Base-by-base conservation (phyloP, 2,888 invertebrate species). In the Ophion ellenae region DNA sequence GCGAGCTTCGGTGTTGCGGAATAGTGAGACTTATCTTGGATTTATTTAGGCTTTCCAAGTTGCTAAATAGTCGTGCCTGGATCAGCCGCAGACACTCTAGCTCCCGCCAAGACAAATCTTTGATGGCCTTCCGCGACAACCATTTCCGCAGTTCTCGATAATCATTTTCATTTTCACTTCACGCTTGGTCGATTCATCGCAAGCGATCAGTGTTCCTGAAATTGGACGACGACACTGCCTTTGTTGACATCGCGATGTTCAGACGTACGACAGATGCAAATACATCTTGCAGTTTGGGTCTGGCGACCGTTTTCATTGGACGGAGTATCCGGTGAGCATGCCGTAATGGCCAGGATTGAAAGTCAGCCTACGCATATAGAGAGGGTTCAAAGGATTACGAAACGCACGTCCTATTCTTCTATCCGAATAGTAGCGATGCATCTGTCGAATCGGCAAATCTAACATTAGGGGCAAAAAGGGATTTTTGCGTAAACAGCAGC, bases 401-500 rank as follows among this genome's bases (percentile, higher is more conserved):
- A 20, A 57, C 40, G 70, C 66, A 57, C 28, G 40, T 45, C 14
- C 40, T 20, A 10, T 75, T 67, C 40, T 64, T 67, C 59, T n/a
- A 81, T 79, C 59, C 71, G 63, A 2, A 24, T 20, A 32, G 40
- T 11, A 69, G 36, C 47, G 10, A 59, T 36, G 80, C 86, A 86
- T 84, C 86, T 86, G 86, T 79, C 84, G 59, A 67, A 81, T 79
- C 74, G 78, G 78, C 61, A 47, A 75, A 80, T 78, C 86, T 83
- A 73, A 83, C 85, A 75, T 83, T 83, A 45, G 81, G 70, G 53
- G 61, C 36, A 32, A 78, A 86, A 86, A 84, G 74, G 71, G 86
- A 85, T 91, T 91, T 79, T 91, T 91, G 84, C 91, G 90, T 88
- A 91, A 91, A 91, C 89, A 91, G 90, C 91, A 89, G 90, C 88